phyloP scores from a whole-genome alignment of 2,113 vertebrate genomes.

The Aramus guarauna region DNA sequence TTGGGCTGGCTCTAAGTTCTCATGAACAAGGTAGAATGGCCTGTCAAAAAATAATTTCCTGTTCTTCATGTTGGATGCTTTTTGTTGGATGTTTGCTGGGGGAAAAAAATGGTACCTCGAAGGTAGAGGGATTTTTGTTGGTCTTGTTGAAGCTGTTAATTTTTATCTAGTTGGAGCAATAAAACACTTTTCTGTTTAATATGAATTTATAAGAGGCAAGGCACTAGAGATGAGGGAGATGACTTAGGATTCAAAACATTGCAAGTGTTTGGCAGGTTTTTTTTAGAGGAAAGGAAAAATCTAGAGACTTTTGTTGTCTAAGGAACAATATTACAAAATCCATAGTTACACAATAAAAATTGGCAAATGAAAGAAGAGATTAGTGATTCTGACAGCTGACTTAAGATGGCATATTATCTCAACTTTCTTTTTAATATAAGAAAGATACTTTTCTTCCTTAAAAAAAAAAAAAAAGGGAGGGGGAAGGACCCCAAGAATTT shows the following conservation, averaged over 20 bases:
- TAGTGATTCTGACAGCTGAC: constrained; percentile 33
- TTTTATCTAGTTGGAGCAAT: not conserved
- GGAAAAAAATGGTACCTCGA: not conserved
- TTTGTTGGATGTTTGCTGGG: not conserved
- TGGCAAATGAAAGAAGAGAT: constrained; percentile 52
- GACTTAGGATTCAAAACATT: constrained; percentile 52
- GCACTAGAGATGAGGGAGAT: not conserved
- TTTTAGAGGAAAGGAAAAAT: constrained; percentile 41
- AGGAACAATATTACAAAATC: constrained; percentile 69
- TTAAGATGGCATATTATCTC: not conserved
- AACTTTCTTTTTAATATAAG: not conserved
- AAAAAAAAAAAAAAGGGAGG: not conserved
- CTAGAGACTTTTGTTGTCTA: constrained; percentile 60
- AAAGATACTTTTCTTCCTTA: not conserved
- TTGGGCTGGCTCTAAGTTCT: not conserved
- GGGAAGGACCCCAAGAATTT: not conserved
- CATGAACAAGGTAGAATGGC: not conserved
- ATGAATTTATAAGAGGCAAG: not conserved
- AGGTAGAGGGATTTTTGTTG: not conserved
- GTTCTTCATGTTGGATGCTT: not conserved
- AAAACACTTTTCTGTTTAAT: constrained; percentile 19
- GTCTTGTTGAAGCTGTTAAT: not conserved
- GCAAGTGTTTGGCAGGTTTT: constrained; percentile 41
- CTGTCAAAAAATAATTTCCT: not conserved
- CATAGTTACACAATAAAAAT: constrained; percentile 57